phyloP scores from a whole-genome alignment of 2,113 vertebrate genomes.

The Parus major region DNA sequence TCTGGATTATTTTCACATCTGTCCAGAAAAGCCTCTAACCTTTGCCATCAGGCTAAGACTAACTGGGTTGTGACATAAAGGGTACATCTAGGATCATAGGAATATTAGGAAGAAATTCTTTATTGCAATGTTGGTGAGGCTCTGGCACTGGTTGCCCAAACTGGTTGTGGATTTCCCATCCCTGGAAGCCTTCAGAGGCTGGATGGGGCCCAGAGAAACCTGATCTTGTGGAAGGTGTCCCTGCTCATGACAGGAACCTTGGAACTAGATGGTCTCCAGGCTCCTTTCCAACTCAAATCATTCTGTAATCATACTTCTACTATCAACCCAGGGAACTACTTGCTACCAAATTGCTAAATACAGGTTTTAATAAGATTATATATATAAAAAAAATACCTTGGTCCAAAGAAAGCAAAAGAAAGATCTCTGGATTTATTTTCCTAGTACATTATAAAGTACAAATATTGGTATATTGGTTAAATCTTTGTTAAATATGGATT shows the following conservation, averaged over 20 bases:
- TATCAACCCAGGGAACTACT: neutral
- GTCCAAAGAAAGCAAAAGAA: neutral
- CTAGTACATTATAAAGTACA: neutral
- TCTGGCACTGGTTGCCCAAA: neutral
- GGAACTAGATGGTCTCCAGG: neutral
- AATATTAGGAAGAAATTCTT: neutral
- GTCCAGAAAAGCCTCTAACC: neutral
- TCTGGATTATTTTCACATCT: neutral
- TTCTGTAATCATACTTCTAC: neutral
- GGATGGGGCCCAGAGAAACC: neutral
- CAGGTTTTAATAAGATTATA: neutral
- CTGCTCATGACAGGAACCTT: neutral
- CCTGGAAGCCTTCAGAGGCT: neutral
- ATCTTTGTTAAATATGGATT: neutral
- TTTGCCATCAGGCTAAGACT: neutral
- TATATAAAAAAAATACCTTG: neutral
- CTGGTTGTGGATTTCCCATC: neutral
- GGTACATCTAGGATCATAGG: neutral
- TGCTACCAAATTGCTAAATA: rapidly evolving
- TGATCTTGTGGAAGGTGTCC: neutral
- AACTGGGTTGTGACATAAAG: neutral
- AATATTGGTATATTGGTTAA: neutral
- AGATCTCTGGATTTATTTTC: neutral
- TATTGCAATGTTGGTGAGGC: neutral
- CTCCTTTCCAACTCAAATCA: neutral